Evolutionary conservation across 2,797 vertebrate species (phyloP), one percentile per base, ranked within the genome.

Genomic region (Lepidocolaptes lacrymiger): DNA sequence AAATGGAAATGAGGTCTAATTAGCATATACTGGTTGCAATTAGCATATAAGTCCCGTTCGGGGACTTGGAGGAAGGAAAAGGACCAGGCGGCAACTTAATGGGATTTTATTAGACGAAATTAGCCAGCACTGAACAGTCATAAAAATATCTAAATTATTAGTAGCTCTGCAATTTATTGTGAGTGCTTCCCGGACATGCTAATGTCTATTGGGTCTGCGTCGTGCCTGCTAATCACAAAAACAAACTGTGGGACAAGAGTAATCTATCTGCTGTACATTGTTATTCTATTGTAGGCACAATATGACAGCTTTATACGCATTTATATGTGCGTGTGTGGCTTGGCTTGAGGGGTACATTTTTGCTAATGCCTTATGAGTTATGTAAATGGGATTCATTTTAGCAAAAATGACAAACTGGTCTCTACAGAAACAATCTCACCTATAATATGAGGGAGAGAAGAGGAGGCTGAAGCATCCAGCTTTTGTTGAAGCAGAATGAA

Each of bases 61-160:
- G 98, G 97, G 98, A 98, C 90, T 97, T 85, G 90, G 96, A 97
- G 97, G 97, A 97, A 97, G 96, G 95, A 95, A 97, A 97, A 96
- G 96, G 97, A 97, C 97, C 95, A 92, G 97, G 94, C 96, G 97
- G 96, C 97, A 97, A 96, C 96, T 97, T 98, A 98, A 98, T 98
- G 97, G 97, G 97, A 94, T 98, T 98, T 98, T 97, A 97, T 98
- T 98, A 98, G 97, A 77, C 67, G 92, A 98, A 98, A 98, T 98
- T 98, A 98, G 97, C 96, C 94, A 94, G 97, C 97, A 46, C 96
- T 97, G 97, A 98, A 97, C 96, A 98, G 97, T 97, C 97, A 97
- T 98, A 98, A 98, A 97, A 98, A 97, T 98, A 98, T 97, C 97
- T 98, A 97, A 97, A 98, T 98, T 98, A 98, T 97, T 97, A 97